Percentiles rank a stretch among this genome's conserved stretches.
These are phyloP conservation scores for Plemyria rubiginata DNA, from an alignment of 2,888 invertebrate genomes.

Conservation along the genomic window DNA sequence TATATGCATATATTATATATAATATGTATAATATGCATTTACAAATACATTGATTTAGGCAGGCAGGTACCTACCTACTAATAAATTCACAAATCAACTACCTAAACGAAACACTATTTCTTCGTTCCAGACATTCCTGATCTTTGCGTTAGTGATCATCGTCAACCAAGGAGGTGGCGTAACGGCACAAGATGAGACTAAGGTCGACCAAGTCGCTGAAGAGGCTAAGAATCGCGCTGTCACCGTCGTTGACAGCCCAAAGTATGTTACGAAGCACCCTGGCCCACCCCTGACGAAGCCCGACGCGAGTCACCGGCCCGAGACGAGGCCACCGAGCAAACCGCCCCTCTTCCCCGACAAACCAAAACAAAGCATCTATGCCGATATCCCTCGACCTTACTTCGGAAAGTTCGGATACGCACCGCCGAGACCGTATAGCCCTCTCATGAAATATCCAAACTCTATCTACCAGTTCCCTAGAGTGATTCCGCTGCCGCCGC, in stretches of 20 bases:
- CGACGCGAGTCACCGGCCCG: slow-evolving; percentile 57
- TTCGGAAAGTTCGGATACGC: slow-evolving; percentile 57
- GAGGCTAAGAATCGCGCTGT: slow-evolving; percentile 68
- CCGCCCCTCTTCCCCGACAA: slow-evolving; percentile 66
- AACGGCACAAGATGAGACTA: slow-evolving; percentile 61
- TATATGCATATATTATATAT: too few relatives aligned
- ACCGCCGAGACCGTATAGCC: slow-evolving; percentile 59
- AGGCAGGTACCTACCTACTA: too few relatives aligned
- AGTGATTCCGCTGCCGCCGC: slow-evolving; percentile 63
- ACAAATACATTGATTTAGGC: too few relatives aligned
- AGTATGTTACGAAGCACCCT: slow-evolving; percentile 58
- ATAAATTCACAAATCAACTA: not conserved
- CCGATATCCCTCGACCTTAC: slow-evolving; percentile 57
- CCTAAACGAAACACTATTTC: slow-evolving; percentile 31
- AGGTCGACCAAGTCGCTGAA: slow-evolving; percentile 70
- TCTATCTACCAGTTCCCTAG: slow-evolving; percentile 68
- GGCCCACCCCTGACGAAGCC: slow-evolving; percentile 42
- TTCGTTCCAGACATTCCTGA: slow-evolving; percentile 76
- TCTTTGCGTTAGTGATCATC: slow-evolving; percentile 78
- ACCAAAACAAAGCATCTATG: slow-evolving; percentile 53
- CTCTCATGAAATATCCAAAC: slow-evolving; percentile 58
- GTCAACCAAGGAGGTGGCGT: slow-evolving; percentile 70
- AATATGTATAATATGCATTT: too few relatives aligned
- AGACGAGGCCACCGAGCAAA: slow-evolving; percentile 67
- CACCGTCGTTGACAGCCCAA: slow-evolving; percentile 63